Evolutionary conservation across 2,113 vertebrate genomes (phyloP), one percentile per base, ranked within the genome.

Genomic region (Chionodraco myersi): DNA sequence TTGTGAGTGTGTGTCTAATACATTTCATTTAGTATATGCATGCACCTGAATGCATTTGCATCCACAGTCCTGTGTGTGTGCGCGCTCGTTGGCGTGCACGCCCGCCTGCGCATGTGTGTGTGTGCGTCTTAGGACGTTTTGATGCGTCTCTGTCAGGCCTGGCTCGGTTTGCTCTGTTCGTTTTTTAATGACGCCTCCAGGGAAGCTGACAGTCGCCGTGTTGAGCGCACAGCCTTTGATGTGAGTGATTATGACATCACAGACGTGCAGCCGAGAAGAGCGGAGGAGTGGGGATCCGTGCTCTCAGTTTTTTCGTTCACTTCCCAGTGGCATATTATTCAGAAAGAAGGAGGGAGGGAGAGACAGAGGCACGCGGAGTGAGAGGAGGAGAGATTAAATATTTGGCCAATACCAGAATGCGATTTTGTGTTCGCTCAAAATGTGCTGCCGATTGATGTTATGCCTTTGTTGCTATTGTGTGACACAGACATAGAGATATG

Each of bases 171-270:
- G 89, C 90, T 92, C 88, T 93, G 91, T 92, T 94, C 92, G 88
- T 21, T 93, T 94, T 95, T 94, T 94, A 94, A 94, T 95, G 93
- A 94, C 91, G 94, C 94, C 94, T 95, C 94, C 88, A 94, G 94
- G 94, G 94, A 95, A 93, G 92, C 88, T 94, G 94, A 93, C 94
- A 94, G 94, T 94, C 92, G 90, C 92, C 89, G 92, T 93, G 93
- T 92, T 92, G 92, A 95, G 91, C 90, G 79, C 83, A 18, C 87
- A 88, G 88, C 91, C 93, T 94, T 94, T 95, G 94, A 95, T 95
- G 93, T 92, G 88, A 94, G 92, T 94, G 93, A 95, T 95, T 94
- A 95, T 94, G 94, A 95, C 94, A 94, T 94, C 93, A 94, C 92
- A 95, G 94, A 94, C 93, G 88, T 92, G 92, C 88, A 92, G 92